Base-by-base conservation (phyloP, 1,140 invertebrate genomes). In the Drosophila takahashii region DNA sequence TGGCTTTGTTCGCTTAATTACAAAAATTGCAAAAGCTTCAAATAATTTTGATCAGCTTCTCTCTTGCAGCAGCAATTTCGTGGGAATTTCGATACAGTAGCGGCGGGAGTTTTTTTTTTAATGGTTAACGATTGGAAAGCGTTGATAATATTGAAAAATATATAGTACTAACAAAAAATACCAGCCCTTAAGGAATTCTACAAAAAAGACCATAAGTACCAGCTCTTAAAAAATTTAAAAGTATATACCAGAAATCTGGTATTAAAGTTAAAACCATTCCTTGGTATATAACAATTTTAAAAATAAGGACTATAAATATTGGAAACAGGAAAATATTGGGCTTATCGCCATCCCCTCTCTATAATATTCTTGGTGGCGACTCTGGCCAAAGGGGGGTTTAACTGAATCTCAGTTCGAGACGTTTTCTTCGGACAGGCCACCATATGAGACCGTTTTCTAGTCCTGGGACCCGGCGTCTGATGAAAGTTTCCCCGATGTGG, bases 1-100 rank as follows among this genome's bases (percentile, higher is more conserved):
- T 77, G 74, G 75, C 57, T 78, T 78, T 78, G 76, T 78, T 77
- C 74, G 76, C 76, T 78, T 78, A 78, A 78, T 78, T 78, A 78
- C 76, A 78, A 78, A 78, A 78, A 78, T 78, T 70, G 73, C 75
- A 56, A 77, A 77, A 77, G 75, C 75, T 77, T 77, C 75, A 77
- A 77, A 77, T 77, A 77, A 77, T 77, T 77, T 77, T 77, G 75
- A 77, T 77, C 75, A 70, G 75, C 48, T 77, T 77, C 53, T 54
- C 67, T 29, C 51, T 62, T 36, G 39, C 67, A 47, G 66, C 16
- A 56, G 67, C 16, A 50, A 44, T 67, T 65, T 67, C 45, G 37
- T 51, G 36, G 27, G 18, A 48, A n/a, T 72, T n/a, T 39, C 16
- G 8, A 6, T 15, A 1, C 13, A 15, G 22, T 0, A 8, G 27